Base-by-base conservation (phyloP, 2,888 invertebrate species). In the Brachypalpus laphriformis region DNA sequence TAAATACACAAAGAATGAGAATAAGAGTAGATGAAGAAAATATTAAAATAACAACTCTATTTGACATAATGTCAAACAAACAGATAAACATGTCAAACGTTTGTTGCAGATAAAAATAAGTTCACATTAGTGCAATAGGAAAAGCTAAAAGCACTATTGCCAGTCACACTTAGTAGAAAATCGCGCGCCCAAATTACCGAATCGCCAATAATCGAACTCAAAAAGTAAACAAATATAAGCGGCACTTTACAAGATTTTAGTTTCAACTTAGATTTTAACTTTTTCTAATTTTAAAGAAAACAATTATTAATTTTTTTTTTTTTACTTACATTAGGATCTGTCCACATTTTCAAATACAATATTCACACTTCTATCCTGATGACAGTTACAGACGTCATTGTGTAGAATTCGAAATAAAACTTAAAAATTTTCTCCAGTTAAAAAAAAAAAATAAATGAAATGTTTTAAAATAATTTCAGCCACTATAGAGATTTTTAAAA, bases 291-390 rank as follows among this genome's bases (percentile, higher is more conserved):
- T 34, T 31, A 51, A 72, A 9, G 7, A 16, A 51, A 25, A 42
- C 3, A 6, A 2, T 22, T 34, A n/a, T n/a, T n/a, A n/a, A n/a
- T n/a, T 37, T 8, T 4, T 40, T 14, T 6, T 14, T 40, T 40
- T n/a, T 18, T 85, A 85, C 85, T 85, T 85, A 85, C 85, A 76
- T 81, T 85, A 66, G 81, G 85, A 81, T 85, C 85, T 85, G 85
- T 85, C 85, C 85, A 85, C 85, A 85, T 85, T 81, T 85, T 85
- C 65, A 81, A 85, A 72, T 76, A 70, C 65, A 72, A 71, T n/a
- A 74, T 85, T 85, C 85, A 85, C 85, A 81, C 85, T 66, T 71
- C 80, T 85, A 76, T 85, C 85, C 85, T 81, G 85, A 71, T 85
- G 81, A 81, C 85, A 85, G 81, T 85, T 85, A 66, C 85, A 71